Evolutionary conservation across 30 jellyfish, hydroid and myxozoan genomes (phyloP).

Genomic region (Mastigias papua): DNA sequence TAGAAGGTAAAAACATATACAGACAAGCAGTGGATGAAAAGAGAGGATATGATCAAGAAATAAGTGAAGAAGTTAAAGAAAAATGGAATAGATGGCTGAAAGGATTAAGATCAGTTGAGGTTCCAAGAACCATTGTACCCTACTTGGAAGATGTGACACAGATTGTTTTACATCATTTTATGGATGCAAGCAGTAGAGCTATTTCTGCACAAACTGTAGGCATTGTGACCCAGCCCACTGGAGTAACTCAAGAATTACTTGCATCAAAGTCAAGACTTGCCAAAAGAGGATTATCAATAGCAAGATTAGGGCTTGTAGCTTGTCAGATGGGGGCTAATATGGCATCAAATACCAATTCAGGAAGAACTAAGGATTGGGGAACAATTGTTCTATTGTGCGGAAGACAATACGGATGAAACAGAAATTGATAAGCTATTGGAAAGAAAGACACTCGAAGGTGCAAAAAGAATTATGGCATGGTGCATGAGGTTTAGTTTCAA

Average conservation of each 20-base stretch:
- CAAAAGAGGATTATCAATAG: conserved; percentile 51
- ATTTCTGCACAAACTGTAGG: conserved; percentile 38
- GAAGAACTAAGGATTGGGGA: conserved; percentile 1
- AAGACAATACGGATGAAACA: too few relatives aligned
- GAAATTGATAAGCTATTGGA: background rate
- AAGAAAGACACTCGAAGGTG: background rate
- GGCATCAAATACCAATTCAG: conserved; percentile 51
- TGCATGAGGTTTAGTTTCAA: conserved; percentile 6
- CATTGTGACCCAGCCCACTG: conserved; percentile 19
- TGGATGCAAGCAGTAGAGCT: conserved; percentile 59
- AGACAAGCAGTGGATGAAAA: conserved; percentile 63
- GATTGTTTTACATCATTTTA: conserved; percentile 36
- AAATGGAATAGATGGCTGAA: conserved; percentile 40
- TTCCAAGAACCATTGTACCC: conserved; percentile 52
- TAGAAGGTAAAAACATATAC: conserved; percentile 51
- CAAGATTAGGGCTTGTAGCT: conserved; percentile 59
- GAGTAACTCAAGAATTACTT: conserved; percentile 29
- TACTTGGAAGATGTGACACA: conserved; percentile 37
- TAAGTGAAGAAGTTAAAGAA: conserved; percentile 24
- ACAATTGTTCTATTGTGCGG: conserved; percentile 16
- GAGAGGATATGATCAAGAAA: conserved; percentile 36
- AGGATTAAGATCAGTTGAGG: conserved; percentile 1
- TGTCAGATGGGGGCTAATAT: conserved; percentile 63
- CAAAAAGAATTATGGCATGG: conserved; percentile 37
- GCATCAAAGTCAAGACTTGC: conserved; percentile 60